Conservation (phyloP, 2,797 vertebrate genomes). For the Dendrocincla fuliginosa region DNA sequence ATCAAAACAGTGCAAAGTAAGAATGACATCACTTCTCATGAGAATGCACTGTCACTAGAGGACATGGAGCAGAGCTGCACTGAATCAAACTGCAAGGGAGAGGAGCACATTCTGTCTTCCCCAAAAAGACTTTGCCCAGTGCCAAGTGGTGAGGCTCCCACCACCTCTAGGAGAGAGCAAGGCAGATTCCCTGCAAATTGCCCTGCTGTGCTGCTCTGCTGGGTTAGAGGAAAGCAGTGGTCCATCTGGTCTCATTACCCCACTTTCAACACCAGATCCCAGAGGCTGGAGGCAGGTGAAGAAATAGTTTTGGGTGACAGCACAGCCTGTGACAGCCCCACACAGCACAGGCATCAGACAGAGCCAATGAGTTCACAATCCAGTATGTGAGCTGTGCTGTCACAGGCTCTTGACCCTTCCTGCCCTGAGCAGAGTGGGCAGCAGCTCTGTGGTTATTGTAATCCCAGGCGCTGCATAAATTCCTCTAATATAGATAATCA, state of each 20-base stretch:
- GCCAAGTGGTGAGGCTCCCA: accelerated
- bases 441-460: not conserved
- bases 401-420: not conserved
- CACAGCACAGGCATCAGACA: accelerated
- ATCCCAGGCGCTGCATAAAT: not conserved
- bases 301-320: not conserved
- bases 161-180: not conserved
- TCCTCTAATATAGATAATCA: conserved; percentile 7
- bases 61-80: not conserved
- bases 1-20: not conserved
- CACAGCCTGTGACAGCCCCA: not conserved
- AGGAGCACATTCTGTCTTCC: not conserved
- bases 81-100: not conserved
- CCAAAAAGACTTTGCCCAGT: not conserved
- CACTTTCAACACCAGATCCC: accelerated
- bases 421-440: not conserved
- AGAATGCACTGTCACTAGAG: not conserved
- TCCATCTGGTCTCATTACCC: not conserved
- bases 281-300: not conserved
- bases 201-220: not conserved
- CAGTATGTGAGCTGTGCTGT: accelerated
- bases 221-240: not conserved
- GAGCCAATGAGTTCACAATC: accelerated
- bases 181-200: not conserved
- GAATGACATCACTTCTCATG: not conserved